Conservation (phyloP, 2,113 vertebrate species). For the Alligator sinensis region DNA sequence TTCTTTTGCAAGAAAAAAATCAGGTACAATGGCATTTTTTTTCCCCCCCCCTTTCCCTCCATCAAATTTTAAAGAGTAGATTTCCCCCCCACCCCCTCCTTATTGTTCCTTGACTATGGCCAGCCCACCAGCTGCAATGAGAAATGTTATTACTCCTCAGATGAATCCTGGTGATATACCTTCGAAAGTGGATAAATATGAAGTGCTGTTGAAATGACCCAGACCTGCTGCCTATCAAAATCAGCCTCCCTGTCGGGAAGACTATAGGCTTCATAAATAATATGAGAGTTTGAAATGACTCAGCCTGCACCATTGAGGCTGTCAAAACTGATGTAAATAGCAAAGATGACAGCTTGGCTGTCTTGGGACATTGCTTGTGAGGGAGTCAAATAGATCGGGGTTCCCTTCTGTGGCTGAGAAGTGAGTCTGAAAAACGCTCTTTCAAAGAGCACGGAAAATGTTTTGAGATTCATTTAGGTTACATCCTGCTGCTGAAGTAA, state of each 20-base stretch:
- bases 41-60: not conserved
- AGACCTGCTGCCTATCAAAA: not conserved
- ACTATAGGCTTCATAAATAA: not conserved
- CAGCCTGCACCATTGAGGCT: not conserved
- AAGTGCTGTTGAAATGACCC: not conserved
- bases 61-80: not conserved
- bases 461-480: constrained; percentile 11
- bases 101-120: not conserved
- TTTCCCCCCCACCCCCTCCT: not conserved
- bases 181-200: not conserved
- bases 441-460: not conserved
- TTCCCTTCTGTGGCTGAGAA: not conserved
- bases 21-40: not conserved
- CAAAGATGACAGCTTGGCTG: not conserved
- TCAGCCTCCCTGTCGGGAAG: not conserved
- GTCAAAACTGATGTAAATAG: constrained; percentile 28
- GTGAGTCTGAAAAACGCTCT: not conserved
- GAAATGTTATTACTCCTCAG: not conserved
- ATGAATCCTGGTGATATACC: not conserved
- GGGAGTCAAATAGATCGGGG: not conserved
- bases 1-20: not conserved
- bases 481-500: not conserved
- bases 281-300: constrained; percentile 21
- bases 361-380: constrained; percentile 12
- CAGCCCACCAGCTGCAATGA: not conserved